Percentiles rank a stretch among this genome's conserved stretches.
Evolutionary conservation across 2,888 invertebrate genomes (phyloP).

Genomic region (Brenthis ino): DNA sequence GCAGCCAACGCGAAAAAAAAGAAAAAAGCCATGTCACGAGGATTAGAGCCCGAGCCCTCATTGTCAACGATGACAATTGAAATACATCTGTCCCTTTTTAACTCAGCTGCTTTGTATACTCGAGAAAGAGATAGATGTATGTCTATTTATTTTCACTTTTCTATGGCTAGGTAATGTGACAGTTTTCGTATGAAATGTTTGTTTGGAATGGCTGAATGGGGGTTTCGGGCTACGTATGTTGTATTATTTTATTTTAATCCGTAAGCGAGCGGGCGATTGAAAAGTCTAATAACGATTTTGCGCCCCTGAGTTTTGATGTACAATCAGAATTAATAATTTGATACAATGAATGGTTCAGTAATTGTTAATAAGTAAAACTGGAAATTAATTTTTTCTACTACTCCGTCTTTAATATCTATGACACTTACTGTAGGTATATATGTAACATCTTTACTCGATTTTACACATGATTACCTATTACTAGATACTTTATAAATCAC

Average conservation of each 20-base stretch:
- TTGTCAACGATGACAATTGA: slow-evolving; percentile 75
- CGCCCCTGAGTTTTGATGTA: slow-evolving; percentile 40
- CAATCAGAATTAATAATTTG: slow-evolving; percentile 32
- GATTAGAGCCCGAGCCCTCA: slow-evolving; percentile 70
- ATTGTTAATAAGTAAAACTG: slow-evolving; percentile 3
- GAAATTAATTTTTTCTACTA: no score
- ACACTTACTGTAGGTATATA: no score
- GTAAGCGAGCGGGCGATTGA: slow-evolving; percentile 54
- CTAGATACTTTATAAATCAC: no score
- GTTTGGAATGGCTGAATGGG: slow-evolving; percentile 72
- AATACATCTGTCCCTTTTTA: slow-evolving; percentile 67
- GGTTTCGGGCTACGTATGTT: slow-evolving; percentile 58
- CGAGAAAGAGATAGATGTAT: slow-evolving; percentile 58
- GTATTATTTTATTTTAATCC: slow-evolving; percentile 76
- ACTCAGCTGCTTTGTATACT: slow-evolving; percentile 41
- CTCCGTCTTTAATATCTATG: no score
- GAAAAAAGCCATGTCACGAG: slow-evolving; percentile 72
- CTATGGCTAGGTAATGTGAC: slow-evolving; percentile 74
- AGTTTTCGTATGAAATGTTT: slow-evolving; percentile 78
- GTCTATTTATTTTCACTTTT: slow-evolving; percentile 77
- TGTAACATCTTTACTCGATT: no score
- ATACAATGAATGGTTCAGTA: slow-evolving; percentile 10
- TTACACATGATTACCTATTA: no score
- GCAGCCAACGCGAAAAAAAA: slow-evolving; percentile 55
- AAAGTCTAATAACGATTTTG: slow-evolving; percentile 50